Base-by-base conservation (phyloP, 2,888 invertebrate genomes). In the Aleiodes alternator region DNA sequence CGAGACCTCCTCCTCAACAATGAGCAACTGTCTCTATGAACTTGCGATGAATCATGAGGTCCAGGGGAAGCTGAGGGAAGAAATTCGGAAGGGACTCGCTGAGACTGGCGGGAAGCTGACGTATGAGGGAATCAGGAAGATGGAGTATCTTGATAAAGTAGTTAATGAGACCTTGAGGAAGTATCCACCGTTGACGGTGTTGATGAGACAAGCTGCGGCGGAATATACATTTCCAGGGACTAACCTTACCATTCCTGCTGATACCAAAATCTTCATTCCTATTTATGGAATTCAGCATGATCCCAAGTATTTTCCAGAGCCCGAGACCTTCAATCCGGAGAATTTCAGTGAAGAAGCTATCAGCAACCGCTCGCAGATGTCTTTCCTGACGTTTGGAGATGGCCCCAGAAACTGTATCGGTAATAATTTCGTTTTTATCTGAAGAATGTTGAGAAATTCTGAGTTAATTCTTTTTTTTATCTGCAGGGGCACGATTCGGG, bases 1-100 rank as follows among this genome's bases (percentile, higher is more conserved):
- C 76, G 91, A 91, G 80, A 90, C 90, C 0, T 90, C 90, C 0
- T 89, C 91, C 0, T 85, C 88, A 1, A 88, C 90, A 0, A 85
- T 91, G 69, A 88, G 88, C 66, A 88, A 90, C 76, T 85, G 87
- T 23, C 83, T 90, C 12, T 90, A 90, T 78, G 87, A 89, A 77
- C 83, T 91, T 16, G 90, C 91, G 0, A 77, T 87, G 1, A 85
- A 90, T 80, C 88, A 84, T 5, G 82, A 86, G 2, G 82, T 90
- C 14, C 91, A 91, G 78, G 85, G 88, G 5, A 86, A 83, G 72
- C 80, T 90, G 34, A 81, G 86, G 23, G 72, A 83, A 9, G 90
- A 91, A 80, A 85, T 91, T 12, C 83, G 83, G 3, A 70, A 83
- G 9, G 83, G 84, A 48, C 69, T 87, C 29, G 76, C 82, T 0